phyloP scores from a whole-genome alignment of 2,888 invertebrate species.

The Phymatocera aterrima region DNA sequence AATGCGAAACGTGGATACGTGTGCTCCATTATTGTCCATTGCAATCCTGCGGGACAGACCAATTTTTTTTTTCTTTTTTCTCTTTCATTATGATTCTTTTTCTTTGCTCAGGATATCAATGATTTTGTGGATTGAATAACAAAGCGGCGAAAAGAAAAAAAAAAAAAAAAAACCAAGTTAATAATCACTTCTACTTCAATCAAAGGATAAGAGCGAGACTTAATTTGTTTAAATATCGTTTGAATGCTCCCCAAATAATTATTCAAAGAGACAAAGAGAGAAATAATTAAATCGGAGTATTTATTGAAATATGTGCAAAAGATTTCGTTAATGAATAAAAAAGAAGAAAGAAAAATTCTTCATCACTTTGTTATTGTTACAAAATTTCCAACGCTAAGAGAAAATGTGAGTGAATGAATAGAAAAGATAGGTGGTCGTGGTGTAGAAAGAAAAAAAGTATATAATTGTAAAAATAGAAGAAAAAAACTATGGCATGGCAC shows the following conservation, averaged over 20 bases:
- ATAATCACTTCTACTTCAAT: background rate
- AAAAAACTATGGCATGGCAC: constrained; percentile 67
- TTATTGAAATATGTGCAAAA: too few species aligned
- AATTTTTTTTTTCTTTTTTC: constrained; percentile 53
- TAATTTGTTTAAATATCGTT: too few species aligned
- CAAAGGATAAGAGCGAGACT: too few species aligned
- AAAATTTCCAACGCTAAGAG: too few species aligned
- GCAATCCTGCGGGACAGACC: constrained; percentile 83
- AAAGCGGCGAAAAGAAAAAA: constrained; percentile 52
- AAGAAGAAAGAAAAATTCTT: too few species aligned
- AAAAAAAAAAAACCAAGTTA: constrained; percentile 50
- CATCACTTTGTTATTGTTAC: too few species aligned
- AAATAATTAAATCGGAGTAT: too few species aligned
- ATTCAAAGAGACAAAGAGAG: too few species aligned
- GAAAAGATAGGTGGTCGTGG: constrained; percentile 50
- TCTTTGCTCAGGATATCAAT: constrained; percentile 59
- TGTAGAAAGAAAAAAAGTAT: constrained; percentile 47
- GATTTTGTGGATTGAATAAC: constrained; percentile 38
- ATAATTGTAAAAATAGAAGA: constrained; percentile 31
- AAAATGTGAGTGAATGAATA: constrained; percentile 46
- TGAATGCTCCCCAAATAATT: too few species aligned
- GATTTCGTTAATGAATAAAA: too few species aligned
- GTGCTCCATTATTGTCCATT: constrained; percentile 91
- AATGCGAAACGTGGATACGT: constrained; percentile 85
- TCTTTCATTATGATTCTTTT: constrained; percentile 47